A percentile compares a stretch with the other conserved stretches of the same genome.
Conservation (phyloP, 1,140 invertebrate species). For the Ericerus pela region DNA sequence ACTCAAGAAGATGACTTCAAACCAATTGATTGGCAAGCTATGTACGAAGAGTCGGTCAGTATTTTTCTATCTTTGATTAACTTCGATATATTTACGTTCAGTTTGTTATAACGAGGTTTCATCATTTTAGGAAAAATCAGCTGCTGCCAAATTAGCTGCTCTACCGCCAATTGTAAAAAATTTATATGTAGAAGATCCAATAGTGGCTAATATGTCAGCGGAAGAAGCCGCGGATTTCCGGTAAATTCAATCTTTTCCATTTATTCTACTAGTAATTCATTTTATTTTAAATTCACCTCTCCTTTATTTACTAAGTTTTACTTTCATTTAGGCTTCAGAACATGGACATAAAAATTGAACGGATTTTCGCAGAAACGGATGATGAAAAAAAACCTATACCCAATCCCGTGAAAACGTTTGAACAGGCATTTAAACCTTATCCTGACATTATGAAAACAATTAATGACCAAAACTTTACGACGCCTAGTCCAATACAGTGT, state of each 20-base stretch:
- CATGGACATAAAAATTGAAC: slow-evolving; percentile 54
- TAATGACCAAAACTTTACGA: slow-evolving; percentile 58
- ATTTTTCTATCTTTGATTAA: background rate
- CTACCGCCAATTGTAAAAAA: slow-evolving; percentile 55
- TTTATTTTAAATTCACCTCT: background rate
- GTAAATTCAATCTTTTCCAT: slow-evolving; percentile 20
- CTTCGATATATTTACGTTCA: too few relatives aligned
- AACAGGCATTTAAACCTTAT: slow-evolving; percentile 65
- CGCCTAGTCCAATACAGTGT: slow-evolving; percentile 78
- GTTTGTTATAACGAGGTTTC: slow-evolving; percentile 4
- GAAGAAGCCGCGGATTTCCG: slow-evolving; percentile 44
- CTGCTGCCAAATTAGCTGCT: slow-evolving; percentile 40
- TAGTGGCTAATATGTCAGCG: slow-evolving; percentile 45
- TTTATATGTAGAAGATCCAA: slow-evolving; percentile 67
- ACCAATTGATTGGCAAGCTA: background rate
- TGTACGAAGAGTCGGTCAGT: slow-evolving; percentile 3
- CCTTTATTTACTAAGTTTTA: background rate
- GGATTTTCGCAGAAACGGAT: slow-evolving; percentile 32
- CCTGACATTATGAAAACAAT: slow-evolving; percentile 73
- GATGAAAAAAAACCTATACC: slow-evolving; percentile 40
- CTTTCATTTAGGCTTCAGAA: slow-evolving; percentile 33
- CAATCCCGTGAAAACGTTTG: slow-evolving; percentile 69
- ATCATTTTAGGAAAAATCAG: background rate
- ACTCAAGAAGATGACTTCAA: background rate
- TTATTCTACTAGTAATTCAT: background rate